These are phyloP conservation scores for Lateolabrax maculatus DNA, from an alignment of 2,797 vertebrate genomes.

Conservation along the genomic window DNA sequence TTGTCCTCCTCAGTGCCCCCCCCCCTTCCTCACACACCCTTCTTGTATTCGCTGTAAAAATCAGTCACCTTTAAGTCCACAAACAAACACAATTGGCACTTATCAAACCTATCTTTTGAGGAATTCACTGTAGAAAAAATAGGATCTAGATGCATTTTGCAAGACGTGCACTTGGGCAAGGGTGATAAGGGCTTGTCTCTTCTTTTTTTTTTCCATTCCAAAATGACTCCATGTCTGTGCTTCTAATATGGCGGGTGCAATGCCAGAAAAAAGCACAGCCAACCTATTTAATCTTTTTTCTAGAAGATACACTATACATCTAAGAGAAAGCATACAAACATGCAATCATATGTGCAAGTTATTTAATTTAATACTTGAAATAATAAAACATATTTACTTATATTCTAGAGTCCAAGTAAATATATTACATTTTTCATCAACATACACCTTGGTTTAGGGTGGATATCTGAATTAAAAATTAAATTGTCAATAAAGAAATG, in stretches of 20 bases:
- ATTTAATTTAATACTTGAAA: slow-evolving; percentile 16
- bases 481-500: slow-evolving; percentile 12
- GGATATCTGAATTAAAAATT: slow-evolving; percentile 22
- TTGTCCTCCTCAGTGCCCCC: slow-evolving; percentile 65
- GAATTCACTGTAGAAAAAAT: slow-evolving; percentile 45
- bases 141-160: slow-evolving; percentile 49
- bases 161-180: slow-evolving; percentile 62
- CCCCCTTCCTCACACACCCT: slow-evolving; percentile 80
- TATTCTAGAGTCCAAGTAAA: slow-evolving; percentile 10
- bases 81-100: slow-evolving; percentile 40
- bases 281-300: slow-evolving; percentile 74
- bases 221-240: slow-evolving; percentile 84
- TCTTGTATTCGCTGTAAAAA: slow-evolving; percentile 77
- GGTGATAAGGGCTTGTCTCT: slow-evolving; percentile 78
- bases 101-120: slow-evolving; percentile 49
- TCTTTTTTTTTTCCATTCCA: slow-evolving; percentile 76
- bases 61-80: slow-evolving; percentile 59
- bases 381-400: neutral
- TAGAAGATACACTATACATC: slow-evolving; percentile 33
- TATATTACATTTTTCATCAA: slow-evolving; percentile 10
- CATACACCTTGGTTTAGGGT: neutral
- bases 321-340: slow-evolving; percentile 34
- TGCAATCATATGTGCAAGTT: slow-evolving; percentile 11
- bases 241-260: slow-evolving; percentile 88
- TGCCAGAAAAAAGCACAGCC: slow-evolving; percentile 75